Evolutionary conservation across 2,888 invertebrate species (phyloP).

Genomic region (Parascotia fuliginaria): DNA sequence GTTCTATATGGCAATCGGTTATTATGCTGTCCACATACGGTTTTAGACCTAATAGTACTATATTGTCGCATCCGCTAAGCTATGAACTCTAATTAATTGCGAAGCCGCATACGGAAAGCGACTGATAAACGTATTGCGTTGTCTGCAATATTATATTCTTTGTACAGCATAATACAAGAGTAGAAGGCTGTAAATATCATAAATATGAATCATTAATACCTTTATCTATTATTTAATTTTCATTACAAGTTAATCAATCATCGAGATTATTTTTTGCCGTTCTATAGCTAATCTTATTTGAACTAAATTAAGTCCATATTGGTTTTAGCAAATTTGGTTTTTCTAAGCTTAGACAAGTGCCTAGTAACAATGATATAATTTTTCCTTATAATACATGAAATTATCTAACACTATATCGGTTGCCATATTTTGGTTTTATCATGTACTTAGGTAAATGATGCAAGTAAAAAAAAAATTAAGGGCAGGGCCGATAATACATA

Average conservation of each 20-base stretch:
- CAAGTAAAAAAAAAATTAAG: neutral
- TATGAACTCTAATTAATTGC: slow-evolving; percentile 51
- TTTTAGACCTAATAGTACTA: slow-evolving; percentile 41
- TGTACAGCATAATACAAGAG: no score
- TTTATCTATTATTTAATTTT: neutral
- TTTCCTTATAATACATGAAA: neutral
- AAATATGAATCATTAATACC: neutral
- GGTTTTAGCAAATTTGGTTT: neutral
- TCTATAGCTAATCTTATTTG: neutral
- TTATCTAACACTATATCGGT: neutral
- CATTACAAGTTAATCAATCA: neutral
- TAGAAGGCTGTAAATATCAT: neutral
- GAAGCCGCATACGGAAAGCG: slow-evolving; percentile 49
- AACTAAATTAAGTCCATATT: neutral
- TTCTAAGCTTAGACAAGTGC: neutral
- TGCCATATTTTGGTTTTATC: neutral
- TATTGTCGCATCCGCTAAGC: slow-evolving; percentile 42
- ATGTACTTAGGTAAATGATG: neutral
- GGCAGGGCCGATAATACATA: neutral
- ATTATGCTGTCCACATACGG: slow-evolving; percentile 37
- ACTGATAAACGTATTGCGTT: slow-evolving; percentile 37
- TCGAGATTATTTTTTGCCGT: neutral
- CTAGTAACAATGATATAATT: neutral
- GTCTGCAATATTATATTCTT: no score
- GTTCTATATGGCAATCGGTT: neutral